Percentiles rank a stretch among this genome's conserved stretches.
These are phyloP conservation scores for Malaclemys terrapin DNA, from an alignment of 2,113 vertebrate genomes.

Conservation along the genomic window DNA sequence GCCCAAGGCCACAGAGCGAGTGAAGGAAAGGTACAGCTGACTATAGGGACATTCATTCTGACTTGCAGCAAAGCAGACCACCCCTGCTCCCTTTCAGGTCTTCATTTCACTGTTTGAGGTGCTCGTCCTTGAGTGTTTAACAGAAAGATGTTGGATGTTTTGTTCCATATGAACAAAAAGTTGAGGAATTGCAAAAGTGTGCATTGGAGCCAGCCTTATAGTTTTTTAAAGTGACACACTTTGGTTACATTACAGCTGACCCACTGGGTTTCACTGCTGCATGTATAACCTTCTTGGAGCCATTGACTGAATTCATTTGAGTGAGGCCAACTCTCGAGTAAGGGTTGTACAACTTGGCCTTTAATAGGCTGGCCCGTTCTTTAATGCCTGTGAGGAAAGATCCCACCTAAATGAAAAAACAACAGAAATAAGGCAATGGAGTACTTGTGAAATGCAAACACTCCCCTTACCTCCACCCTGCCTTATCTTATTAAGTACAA, in stretches of 20 bases:
- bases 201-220: not conserved
- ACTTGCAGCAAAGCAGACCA: not conserved
- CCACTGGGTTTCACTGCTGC: not conserved
- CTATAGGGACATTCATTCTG: not conserved
- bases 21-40: not conserved
- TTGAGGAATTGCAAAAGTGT: not conserved
- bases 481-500: constrained; percentile 7
- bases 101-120: not conserved
- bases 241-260: not conserved
- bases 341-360: not conserved
- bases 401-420: not conserved
- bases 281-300: not conserved
- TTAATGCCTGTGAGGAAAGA: not conserved
- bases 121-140: not conserved
- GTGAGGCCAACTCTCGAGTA: not conserved
- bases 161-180: not conserved
- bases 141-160: not conserved
- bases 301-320: rapidly evolving
- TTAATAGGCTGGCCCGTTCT: not conserved
- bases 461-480: not conserved
- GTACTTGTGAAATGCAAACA: not conserved
- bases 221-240: not conserved
- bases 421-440: not conserved
- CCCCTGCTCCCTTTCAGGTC: not conserved
- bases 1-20: not conserved